Evolutionary conservation across 2,888 invertebrate species (phyloP).

Genomic region (Ophonus ardosiacus): DNA sequence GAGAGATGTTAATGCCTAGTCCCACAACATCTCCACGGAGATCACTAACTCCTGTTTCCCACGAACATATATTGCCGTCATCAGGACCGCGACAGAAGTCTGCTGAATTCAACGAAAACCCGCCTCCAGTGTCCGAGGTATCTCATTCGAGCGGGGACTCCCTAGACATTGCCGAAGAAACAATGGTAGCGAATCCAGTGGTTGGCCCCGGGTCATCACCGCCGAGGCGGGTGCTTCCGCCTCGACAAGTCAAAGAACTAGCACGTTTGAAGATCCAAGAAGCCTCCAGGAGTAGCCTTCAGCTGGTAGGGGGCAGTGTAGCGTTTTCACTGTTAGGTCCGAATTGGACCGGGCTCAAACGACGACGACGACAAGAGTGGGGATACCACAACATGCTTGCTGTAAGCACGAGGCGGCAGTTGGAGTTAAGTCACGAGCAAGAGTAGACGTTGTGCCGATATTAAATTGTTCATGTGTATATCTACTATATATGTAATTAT

Average conservation of each 20-base stretch:
- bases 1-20: no score
- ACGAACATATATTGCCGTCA: not conserved
- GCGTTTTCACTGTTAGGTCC: not conserved
- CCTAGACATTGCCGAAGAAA: not conserved
- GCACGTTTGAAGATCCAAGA: not conserved
- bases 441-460: not conserved
- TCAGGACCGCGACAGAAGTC: not conserved
- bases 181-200: not conserved
- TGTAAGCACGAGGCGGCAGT: no score
- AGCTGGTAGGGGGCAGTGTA: constrained; percentile 15
- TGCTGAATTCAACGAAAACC: not conserved
- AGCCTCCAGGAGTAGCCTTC: constrained; percentile 40
- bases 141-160: no score
- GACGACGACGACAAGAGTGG: not conserved
- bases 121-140: not conserved
- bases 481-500: no score
- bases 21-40: no score
- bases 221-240: not conserved
- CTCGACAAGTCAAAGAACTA: not conserved
- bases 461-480: not conserved
- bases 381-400: not conserved
- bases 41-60: not conserved
- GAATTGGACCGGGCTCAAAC: not conserved
- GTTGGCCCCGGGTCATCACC: not conserved
- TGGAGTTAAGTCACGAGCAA: not conserved